phyloP scores from a whole-genome alignment of 1,140 invertebrate genomes.

The Mamestra configurata region DNA sequence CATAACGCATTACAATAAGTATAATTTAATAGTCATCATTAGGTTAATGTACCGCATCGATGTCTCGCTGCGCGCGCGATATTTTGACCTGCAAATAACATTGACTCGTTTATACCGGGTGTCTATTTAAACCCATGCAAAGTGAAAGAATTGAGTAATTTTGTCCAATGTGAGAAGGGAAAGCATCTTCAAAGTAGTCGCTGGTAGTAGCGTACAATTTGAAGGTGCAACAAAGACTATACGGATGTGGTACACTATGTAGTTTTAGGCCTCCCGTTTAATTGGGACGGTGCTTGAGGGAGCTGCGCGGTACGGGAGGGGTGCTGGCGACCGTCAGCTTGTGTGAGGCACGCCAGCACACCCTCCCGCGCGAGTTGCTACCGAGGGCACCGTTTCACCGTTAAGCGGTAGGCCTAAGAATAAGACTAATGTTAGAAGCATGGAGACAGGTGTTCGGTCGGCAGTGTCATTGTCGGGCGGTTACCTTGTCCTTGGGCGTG shows the following conservation, averaged over 20 bases:
- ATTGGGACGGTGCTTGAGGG: too few species aligned
- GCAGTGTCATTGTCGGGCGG: slow-evolving; percentile 13
- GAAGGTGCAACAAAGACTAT: slow-evolving; percentile 23
- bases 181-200: slow-evolving; percentile 24
- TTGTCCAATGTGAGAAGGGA: background rate
- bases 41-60: slow-evolving; percentile 91
- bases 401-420: background rate
- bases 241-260: slow-evolving; percentile 40
- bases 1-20: slow-evolving; percentile 23
- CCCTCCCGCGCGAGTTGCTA: too few species aligned
- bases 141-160: background rate
- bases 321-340: too few species aligned
- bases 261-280: background rate
- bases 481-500: slow-evolving; percentile 94
- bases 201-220: background rate
- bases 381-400: too few species aligned
- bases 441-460: background rate
- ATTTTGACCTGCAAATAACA: slow-evolving; percentile 91
- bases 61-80: slow-evolving; percentile 96
- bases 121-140: slow-evolving; percentile 20
- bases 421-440: background rate
- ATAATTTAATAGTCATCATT: slow-evolving; percentile 21
- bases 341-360: too few species aligned
- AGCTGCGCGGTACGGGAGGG: too few species aligned
- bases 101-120: slow-evolving; percentile 44